Percentiles rank a stretch among this genome's conserved stretches.
phyloP scores from a whole-genome alignment of 2,888 invertebrate genomes.

The Tryphoninae sp. region DNA sequence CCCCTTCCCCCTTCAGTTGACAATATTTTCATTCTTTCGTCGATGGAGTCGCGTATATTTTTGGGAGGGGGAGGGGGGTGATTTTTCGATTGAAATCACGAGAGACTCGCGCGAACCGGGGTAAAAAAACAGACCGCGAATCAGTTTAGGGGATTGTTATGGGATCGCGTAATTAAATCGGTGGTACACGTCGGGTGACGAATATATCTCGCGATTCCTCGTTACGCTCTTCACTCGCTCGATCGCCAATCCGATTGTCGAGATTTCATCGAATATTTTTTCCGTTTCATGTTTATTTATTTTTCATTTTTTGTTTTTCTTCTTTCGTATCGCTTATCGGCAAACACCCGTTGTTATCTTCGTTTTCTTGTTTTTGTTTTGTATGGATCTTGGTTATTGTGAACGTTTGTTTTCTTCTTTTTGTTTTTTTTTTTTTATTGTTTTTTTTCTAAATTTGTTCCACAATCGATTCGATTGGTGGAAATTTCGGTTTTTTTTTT shows the following conservation, averaged over 20 bases:
- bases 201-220: constrained; percentile 47
- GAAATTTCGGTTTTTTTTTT: too few species aligned
- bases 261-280: too few species aligned
- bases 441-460: too few species aligned
- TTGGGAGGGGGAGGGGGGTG: background rate
- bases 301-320: too few species aligned
- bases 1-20: background rate
- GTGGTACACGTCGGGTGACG: constrained; percentile 22
- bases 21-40: constrained; percentile 23
- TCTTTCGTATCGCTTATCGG: constrained; percentile 42
- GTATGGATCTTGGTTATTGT: background rate
- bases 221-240: too few species aligned
- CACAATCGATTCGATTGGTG: too few species aligned
- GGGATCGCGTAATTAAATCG: constrained; percentile 60
- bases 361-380: constrained; percentile 29
- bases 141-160: constrained; percentile 64
- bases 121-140: constrained; percentile 15
- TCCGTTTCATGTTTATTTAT: too few species aligned
- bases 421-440: too few species aligned
- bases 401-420: too few species aligned
- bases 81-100: constrained; percentile 61
- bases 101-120: constrained; percentile 29
- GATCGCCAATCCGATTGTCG: too few species aligned
- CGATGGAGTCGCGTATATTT: background rate
- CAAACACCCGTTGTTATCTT: constrained; percentile 57